A percentile compares a stretch with the other conserved stretches of the same genome.
Conservation (phyloP, 2,888 invertebrate species). For the Ischnura elegans region DNA sequence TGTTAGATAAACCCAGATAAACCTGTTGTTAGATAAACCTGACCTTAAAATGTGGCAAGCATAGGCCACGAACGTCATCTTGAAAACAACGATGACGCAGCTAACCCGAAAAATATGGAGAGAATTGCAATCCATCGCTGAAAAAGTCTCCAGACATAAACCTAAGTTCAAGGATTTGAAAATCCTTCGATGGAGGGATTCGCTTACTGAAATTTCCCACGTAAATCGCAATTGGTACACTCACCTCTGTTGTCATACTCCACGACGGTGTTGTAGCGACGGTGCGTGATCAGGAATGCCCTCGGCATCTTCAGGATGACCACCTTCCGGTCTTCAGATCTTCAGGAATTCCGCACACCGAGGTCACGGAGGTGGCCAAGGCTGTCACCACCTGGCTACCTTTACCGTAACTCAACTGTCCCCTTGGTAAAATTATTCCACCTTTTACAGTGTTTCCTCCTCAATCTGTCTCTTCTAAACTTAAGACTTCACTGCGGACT, state of each 20-base stretch:
- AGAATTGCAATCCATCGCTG: too few species aligned
- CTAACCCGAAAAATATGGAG: too few species aligned
- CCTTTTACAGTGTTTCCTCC: background rate
- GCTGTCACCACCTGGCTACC: background rate
- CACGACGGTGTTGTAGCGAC: conserved; percentile 79
- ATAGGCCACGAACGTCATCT: too few species aligned
- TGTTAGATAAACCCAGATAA: too few species aligned
- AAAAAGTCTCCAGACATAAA: too few species aligned
- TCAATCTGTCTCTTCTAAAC: background rate
- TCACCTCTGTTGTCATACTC: conserved; percentile 77
- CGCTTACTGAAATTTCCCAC: background rate
- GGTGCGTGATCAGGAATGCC: conserved; percentile 83
- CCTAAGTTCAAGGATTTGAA: too few species aligned
- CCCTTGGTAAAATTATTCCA: background rate
- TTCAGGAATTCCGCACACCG: conserved; percentile 9
- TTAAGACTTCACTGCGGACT: background rate
- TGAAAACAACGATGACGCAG: too few species aligned
- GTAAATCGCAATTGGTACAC: conserved; percentile 68
- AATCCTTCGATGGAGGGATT: too few species aligned
- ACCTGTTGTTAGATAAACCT: too few species aligned
- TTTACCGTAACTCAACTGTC: background rate
- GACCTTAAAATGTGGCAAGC: too few species aligned
- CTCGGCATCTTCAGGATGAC: conserved; percentile 80
- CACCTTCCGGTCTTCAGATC: background rate
- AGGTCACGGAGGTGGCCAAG: background rate